These are phyloP conservation scores for Lophius piscatorius DNA, from an alignment of 2,113 vertebrate genomes.

Conservation along the genomic window DNA sequence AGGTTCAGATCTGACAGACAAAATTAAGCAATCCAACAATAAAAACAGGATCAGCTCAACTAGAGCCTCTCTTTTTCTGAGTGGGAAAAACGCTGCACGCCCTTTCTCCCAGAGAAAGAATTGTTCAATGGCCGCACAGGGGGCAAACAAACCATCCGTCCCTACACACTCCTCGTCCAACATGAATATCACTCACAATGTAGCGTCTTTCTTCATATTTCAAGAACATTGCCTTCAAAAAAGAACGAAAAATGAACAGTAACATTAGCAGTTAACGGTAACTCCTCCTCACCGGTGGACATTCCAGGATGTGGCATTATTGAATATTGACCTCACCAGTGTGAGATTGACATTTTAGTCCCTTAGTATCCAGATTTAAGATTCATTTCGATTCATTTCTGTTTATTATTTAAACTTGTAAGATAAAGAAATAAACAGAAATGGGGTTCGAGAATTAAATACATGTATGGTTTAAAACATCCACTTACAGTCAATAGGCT, in stretches of 20 bases:
- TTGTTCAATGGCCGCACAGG: conserved; percentile 62
- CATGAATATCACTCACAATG: background rate
- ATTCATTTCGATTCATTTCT: background rate
- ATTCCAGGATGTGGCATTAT: no score
- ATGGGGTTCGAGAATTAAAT: background rate
- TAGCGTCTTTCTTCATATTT: background rate
- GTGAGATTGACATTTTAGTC: no score
- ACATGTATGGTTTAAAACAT: background rate
- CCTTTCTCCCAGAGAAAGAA: conserved; percentile 49
- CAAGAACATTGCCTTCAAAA: background rate
- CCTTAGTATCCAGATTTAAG: no score
- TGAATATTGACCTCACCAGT: no score
- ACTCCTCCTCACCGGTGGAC: background rate
- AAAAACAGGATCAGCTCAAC: background rate
- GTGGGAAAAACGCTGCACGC: conserved; percentile 49
- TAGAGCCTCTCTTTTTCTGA: conserved; percentile 46
- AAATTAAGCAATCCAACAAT: background rate
- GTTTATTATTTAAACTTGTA: background rate
- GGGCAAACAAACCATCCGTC: conserved; percentile 10
- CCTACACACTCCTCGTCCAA: no score
- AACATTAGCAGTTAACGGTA: background rate
- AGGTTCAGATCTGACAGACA: background rate
- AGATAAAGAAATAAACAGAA: rapidly evolving
- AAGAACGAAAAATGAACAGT: background rate
- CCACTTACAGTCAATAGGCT: conserved; percentile 61